Conservation (phyloP, 2,113 vertebrate species). For the Thalassarche chlororhynchos region DNA sequence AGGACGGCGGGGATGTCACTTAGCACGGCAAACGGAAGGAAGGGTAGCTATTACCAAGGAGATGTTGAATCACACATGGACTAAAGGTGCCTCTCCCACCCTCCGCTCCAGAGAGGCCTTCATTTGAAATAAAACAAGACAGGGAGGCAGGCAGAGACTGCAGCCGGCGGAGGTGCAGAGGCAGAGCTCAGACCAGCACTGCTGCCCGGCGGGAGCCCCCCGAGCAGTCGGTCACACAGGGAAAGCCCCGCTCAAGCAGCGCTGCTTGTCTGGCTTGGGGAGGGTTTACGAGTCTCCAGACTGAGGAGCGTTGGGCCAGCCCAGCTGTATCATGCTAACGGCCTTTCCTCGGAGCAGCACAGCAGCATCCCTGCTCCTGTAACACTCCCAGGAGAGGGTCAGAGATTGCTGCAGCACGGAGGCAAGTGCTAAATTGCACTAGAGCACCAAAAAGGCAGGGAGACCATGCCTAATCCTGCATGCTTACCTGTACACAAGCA, state of each 20-base stretch:
- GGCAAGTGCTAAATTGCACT: background rate
- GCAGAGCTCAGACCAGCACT: background rate
- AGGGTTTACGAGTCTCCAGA: background rate
- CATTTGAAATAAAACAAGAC: background rate
- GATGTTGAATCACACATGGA: background rate
- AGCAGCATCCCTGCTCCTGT: background rate
- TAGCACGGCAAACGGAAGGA: background rate
- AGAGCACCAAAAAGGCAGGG: background rate
- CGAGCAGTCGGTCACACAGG: accelerated
- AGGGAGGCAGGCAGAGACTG: background rate
- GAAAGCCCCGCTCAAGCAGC: background rate
- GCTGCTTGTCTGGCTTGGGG: background rate
- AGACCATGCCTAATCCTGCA: background rate
- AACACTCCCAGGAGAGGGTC: background rate
- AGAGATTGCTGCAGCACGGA: background rate
- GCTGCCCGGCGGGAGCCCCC: background rate
- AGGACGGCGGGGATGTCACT: background rate
- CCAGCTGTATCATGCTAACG: accelerated
- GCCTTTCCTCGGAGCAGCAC: background rate
- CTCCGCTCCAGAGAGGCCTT: background rate
- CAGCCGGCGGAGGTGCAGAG: background rate
- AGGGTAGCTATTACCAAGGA: background rate
- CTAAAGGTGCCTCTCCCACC: background rate
- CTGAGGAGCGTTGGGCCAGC: background rate
- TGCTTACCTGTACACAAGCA: background rate